phyloP scores from a whole-genome alignment of 2,888 invertebrate species.

The Bembecia ichneumoniformis region DNA sequence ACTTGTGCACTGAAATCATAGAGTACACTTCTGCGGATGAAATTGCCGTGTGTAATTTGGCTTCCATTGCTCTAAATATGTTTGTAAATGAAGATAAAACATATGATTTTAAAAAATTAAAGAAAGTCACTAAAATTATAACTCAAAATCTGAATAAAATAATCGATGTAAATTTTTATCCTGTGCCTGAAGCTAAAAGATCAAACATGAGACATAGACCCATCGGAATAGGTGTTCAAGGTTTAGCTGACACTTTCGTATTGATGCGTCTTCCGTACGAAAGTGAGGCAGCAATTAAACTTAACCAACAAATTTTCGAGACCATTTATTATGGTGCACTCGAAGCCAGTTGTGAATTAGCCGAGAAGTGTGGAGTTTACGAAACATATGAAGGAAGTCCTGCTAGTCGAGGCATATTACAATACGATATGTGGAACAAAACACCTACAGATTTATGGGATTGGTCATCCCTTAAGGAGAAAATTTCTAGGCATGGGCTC shows the following conservation, averaged over 20 bases:
- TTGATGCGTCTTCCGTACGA: constrained; percentile 95
- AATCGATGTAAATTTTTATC: constrained; percentile 97
- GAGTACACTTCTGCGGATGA: constrained; percentile 94
- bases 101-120: constrained; percentile 90
- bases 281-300: constrained; percentile 83
- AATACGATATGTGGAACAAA: constrained; percentile 98
- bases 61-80: constrained; percentile 96
- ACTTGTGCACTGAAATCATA: constrained; percentile 97
- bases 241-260: constrained; percentile 96
- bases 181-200: constrained; percentile 86
- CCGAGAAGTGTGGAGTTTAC: constrained; percentile 87
- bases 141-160: constrained; percentile 96
- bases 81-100: constrained; percentile 85
- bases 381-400: constrained; percentile 94
- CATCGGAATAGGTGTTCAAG: constrained; percentile 96
- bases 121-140: constrained; percentile 88
- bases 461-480: constrained; percentile 86
- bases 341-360: constrained; percentile 95
- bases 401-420: constrained; percentile 94
- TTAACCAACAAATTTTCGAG: constrained; percentile 98
- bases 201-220: constrained; percentile 92
- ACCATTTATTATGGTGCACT: constrained; percentile 97
- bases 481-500: constrained; percentile 90
- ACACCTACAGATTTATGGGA: constrained; percentile 90
- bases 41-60: constrained; percentile 97